phyloP scores from a whole-genome alignment of 2,797 vertebrate genomes.

The Myotis vivesi region DNA sequence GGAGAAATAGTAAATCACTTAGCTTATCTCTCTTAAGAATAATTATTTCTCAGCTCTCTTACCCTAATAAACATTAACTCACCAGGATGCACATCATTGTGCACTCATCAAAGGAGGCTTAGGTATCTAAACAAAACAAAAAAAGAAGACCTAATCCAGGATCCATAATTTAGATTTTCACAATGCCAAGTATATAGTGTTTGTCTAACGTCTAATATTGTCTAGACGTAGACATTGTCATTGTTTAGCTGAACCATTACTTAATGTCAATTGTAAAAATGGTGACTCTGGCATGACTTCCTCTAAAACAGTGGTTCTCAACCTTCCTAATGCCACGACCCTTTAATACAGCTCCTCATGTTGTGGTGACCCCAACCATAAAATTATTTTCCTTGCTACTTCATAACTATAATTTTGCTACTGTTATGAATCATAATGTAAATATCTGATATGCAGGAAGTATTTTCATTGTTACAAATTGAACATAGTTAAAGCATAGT shows the following conservation, averaged over 20 bases:
- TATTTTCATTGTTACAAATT: too few relatives aligned
- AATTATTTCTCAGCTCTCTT: neutral
- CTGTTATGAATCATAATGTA: too few relatives aligned
- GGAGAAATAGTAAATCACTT: neutral
- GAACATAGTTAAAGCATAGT: too few relatives aligned
- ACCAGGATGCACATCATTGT: neutral
- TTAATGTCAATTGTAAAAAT: slow-evolving; percentile 12
- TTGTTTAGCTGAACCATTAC: neutral
- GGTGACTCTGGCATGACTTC: neutral
- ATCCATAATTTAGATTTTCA: neutral
- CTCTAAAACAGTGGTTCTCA: too few relatives aligned
- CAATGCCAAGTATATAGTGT: neutral
- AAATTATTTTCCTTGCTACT: too few relatives aligned
- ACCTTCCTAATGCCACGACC: too few relatives aligned
- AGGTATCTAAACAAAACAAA: neutral
- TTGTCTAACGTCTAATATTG: neutral
- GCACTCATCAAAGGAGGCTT: neutral
- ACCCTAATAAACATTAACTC: neutral
- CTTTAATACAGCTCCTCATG: too few relatives aligned
- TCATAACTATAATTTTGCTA: too few relatives aligned
- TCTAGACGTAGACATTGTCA: neutral
- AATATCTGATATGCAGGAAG: too few relatives aligned
- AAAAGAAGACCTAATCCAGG: neutral
- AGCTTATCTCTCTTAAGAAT: neutral
- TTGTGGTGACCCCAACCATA: neutral